phyloP scores from a whole-genome alignment of 2,113 vertebrate genomes.

The Montifringilla adamsi region DNA sequence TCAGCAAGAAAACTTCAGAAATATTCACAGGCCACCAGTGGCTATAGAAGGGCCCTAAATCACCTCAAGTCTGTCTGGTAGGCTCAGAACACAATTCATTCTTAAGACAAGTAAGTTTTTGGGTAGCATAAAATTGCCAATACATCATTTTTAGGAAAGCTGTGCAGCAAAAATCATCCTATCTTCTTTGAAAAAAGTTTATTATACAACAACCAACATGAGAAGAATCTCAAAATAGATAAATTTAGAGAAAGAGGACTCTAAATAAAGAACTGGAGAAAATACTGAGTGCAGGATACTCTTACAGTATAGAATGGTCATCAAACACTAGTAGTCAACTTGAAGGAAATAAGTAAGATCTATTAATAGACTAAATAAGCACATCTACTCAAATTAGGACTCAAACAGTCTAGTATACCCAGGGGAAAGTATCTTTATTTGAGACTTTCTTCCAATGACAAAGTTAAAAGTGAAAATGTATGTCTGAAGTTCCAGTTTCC shows the following conservation, averaged over 20 bases:
- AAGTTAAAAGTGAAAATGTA: constrained; percentile 21
- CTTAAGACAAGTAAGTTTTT: background rate
- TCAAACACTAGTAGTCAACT: background rate
- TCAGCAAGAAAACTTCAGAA: background rate
- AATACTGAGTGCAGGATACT: background rate
- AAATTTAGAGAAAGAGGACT: background rate
- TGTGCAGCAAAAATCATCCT: background rate
- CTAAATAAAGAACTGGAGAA: background rate
- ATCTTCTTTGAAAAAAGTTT: background rate
- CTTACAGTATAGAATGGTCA: background rate
- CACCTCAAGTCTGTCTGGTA: background rate
- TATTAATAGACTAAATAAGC: background rate
- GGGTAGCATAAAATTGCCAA: background rate
- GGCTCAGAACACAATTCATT: background rate
- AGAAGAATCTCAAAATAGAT: background rate
- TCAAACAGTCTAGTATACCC: background rate
- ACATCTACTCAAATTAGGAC: background rate
- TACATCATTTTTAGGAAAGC: background rate
- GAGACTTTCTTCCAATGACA: background rate
- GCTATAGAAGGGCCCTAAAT: background rate
- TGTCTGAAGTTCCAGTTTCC: background rate
- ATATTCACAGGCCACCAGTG: background rate
- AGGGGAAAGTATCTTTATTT: background rate
- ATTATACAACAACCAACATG: background rate
- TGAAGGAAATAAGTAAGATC: background rate